Percentiles rank a stretch among this genome's conserved stretches.
Conservation (phyloP, 1,140 invertebrate species). For the Thrips palmi region DNA sequence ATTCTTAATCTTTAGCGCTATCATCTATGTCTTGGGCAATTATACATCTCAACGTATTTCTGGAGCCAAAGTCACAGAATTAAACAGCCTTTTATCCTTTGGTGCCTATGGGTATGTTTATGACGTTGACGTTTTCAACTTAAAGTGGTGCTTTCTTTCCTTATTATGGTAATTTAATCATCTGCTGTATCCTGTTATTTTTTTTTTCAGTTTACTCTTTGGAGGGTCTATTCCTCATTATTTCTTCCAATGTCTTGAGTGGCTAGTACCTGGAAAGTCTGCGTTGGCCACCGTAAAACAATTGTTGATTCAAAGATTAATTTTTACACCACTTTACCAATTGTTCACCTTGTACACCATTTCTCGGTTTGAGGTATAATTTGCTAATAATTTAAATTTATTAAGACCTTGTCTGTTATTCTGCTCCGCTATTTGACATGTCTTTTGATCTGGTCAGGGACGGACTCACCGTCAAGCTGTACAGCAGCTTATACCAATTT, state of each 20-base stretch:
- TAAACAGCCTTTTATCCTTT: too few relatives aligned
- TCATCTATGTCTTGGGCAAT: too few relatives aligned
- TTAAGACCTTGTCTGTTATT: too few relatives aligned
- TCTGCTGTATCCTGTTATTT: too few relatives aligned
- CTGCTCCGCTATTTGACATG: background rate
- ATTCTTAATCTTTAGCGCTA: too few relatives aligned
- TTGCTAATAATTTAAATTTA: background rate
- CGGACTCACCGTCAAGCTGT: slow-evolving; percentile 38
- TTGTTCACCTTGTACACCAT: slow-evolving; percentile 45
- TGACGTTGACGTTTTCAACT: too few relatives aligned
- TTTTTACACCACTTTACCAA: slow-evolving; percentile 49
- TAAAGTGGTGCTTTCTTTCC: too few relatives aligned
- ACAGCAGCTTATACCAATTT: slow-evolving; percentile 35
- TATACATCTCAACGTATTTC: too few relatives aligned
- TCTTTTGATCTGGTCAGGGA: slow-evolving; percentile 25
- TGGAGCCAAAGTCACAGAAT: too few relatives aligned
- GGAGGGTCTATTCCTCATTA: slow-evolving; percentile 52
- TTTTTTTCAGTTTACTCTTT: slow-evolving; percentile 38
- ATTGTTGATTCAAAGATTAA: slow-evolving; percentile 40
- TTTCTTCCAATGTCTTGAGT: slow-evolving; percentile 41
- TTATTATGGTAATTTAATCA: too few relatives aligned
- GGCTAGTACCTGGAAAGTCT: slow-evolving; percentile 25
- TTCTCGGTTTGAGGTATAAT: slow-evolving; percentile 38
- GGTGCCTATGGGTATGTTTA: too few relatives aligned
- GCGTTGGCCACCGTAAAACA: slow-evolving; percentile 30